Percentiles rank a stretch among this genome's conserved stretches.
Conservation (phyloP, 2,113 vertebrate species). For the Cryptotis parvus region DNA sequence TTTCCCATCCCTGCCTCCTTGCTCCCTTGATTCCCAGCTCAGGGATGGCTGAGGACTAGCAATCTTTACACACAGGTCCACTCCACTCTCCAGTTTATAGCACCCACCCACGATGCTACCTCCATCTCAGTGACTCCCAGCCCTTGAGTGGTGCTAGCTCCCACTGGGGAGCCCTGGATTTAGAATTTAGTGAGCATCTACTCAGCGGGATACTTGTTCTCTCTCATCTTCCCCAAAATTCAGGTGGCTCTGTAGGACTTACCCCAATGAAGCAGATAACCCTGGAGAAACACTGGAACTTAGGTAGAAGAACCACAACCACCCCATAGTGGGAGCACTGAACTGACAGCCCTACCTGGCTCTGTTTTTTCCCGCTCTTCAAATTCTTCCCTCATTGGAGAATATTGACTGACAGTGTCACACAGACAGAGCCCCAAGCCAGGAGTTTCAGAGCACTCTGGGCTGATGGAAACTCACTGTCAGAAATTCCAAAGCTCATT, state of each 20-base stretch:
- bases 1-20: too few relatives aligned
- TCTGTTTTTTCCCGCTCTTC: background rate
- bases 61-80: too few relatives aligned
- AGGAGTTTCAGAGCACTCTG: too few relatives aligned
- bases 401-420: background rate
- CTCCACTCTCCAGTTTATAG: background rate
- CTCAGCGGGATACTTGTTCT: background rate
- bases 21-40: too few relatives aligned
- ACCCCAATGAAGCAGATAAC: background rate
- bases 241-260: background rate
- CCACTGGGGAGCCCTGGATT: too few relatives aligned
- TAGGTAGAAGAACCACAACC: background rate
- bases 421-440: too few relatives aligned
- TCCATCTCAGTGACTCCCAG: too few relatives aligned
- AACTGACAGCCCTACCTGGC: background rate
- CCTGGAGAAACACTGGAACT: background rate
- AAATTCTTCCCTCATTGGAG: background rate
- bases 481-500: too few relatives aligned
- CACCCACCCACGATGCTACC: background rate
- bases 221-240: background rate
- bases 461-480: too few relatives aligned
- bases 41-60: too few relatives aligned
- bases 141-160: rapidly evolving
- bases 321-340: background rate
- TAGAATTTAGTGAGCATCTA: background rate